Evolutionary conservation across 2,113 vertebrate genomes (phyloP).

Genomic region (Triplophysa tibetana): DNA sequence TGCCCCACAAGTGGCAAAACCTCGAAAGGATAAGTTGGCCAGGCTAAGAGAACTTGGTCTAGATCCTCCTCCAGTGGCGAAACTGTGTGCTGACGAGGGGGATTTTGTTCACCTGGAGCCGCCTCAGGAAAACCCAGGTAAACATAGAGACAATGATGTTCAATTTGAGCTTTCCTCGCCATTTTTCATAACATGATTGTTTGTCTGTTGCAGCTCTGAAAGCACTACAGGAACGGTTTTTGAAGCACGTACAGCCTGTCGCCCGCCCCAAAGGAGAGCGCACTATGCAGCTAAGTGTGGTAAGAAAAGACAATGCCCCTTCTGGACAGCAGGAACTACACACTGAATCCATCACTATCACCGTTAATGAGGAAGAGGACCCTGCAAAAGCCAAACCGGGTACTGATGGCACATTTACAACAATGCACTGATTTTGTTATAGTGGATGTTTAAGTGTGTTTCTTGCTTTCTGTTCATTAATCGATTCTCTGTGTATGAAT

Average conservation of each 20-base stretch:
- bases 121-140: slow-evolving; percentile 82
- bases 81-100: slow-evolving; percentile 78
- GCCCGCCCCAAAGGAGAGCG: slow-evolving; percentile 67
- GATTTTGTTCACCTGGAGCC: slow-evolving; percentile 87
- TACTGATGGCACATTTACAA: slow-evolving; percentile 45
- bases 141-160: not conserved
- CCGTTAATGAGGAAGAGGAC: slow-evolving; percentile 76
- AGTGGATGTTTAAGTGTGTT: not conserved
- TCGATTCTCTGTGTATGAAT: not conserved
- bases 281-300: slow-evolving; percentile 77
- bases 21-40: slow-evolving; percentile 79
- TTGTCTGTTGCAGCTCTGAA: slow-evolving; percentile 77
- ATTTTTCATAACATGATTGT: not conserved
- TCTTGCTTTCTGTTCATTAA: not conserved
- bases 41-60: slow-evolving; percentile 86
- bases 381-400: slow-evolving; percentile 79
- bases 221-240: slow-evolving; percentile 88
- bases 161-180: not conserved
- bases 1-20: slow-evolving; percentile 58
- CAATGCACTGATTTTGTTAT: not conserved
- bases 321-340: slow-evolving; percentile 86
- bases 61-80: slow-evolving; percentile 83
- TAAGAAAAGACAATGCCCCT: slow-evolving; percentile 80
- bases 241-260: slow-evolving; percentile 78
- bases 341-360: slow-evolving; percentile 78